These are phyloP conservation scores for Cephalotes varians DNA, from an alignment of 2,888 invertebrate species.

Conservation along the genomic window DNA sequence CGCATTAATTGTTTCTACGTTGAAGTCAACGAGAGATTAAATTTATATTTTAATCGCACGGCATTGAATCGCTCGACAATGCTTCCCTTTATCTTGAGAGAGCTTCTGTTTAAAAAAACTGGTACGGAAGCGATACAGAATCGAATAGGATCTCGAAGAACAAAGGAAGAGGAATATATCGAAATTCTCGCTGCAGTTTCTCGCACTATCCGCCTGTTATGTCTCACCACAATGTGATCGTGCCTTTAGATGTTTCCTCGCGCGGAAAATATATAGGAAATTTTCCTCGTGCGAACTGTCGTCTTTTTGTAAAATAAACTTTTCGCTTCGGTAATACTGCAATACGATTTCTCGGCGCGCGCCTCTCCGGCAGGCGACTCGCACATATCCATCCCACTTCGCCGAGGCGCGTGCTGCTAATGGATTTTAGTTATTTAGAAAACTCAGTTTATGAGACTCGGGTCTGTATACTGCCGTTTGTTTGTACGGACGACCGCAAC, in stretches of 20 bases:
- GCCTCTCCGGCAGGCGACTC: background rate
- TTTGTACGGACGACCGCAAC: background rate
- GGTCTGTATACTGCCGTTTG: conserved; percentile 3
- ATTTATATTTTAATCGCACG: background rate
- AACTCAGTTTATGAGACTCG: conserved; percentile 5
- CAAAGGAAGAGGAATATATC: conserved; percentile 31
- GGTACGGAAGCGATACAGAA: background rate
- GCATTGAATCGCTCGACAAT: background rate
- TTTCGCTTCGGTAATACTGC: conserved; percentile 24
- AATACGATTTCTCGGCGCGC: background rate
- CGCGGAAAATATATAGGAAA: conserved; percentile 42
- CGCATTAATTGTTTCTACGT: conserved; percentile 2
- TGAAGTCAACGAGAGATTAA: conserved; percentile 1
- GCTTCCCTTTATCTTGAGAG: conserved; percentile 5
- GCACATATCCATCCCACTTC: conserved; percentile 15
- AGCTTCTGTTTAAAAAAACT: background rate
- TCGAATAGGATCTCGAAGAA: background rate
- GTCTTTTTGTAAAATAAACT: conserved; percentile 36
- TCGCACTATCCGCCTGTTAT: conserved; percentile 25
- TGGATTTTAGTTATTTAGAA: conserved; percentile 55
- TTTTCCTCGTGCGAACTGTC: conserved; percentile 24
- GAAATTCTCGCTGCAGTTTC: conserved; percentile 33
- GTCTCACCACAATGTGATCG: conserved; percentile 35
- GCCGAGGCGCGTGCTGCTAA: conserved; percentile 13
- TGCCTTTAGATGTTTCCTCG: conserved; percentile 40